phyloP scores from a whole-genome alignment of 2,797 vertebrate species.

The Sebastolobus alascanus region DNA sequence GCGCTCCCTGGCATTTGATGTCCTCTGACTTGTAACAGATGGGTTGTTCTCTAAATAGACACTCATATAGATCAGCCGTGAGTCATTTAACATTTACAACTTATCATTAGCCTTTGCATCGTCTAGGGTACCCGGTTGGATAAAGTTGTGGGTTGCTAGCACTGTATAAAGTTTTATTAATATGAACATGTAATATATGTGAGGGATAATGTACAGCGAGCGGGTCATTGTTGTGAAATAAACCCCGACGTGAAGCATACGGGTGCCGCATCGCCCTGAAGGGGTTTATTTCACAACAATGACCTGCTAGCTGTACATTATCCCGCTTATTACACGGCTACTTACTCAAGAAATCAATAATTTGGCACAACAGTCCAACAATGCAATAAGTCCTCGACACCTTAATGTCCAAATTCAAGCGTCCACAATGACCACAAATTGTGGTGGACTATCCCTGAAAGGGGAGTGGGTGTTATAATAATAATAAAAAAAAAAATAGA shows the following conservation, averaged over 20 bases:
- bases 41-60: slow-evolving; percentile 4
- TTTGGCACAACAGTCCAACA: not conserved
- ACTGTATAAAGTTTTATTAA: not conserved
- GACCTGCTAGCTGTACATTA: accelerated
- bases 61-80: not conserved
- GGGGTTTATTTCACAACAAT: too few relatives aligned
- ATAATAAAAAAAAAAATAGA: not conserved
- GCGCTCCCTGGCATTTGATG: slow-evolving; percentile 1
- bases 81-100: not conserved
- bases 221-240: too few relatives aligned
- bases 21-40: slow-evolving; percentile 1
- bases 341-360: too few relatives aligned
- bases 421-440: too few relatives aligned
- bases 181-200: not conserved
- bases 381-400: not conserved
- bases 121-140: not conserved
- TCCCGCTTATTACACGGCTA: too few relatives aligned
- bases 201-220: too few relatives aligned
- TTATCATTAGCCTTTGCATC: not conserved
- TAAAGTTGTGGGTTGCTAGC: not conserved
- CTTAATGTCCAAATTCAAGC: too few relatives aligned
- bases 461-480: too few relatives aligned
- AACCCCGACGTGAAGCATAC: too few relatives aligned
- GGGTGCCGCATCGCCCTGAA: too few relatives aligned
- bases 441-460: too few relatives aligned